Conservation (phyloP, 2,113 vertebrate species). For the Zapornia atra region DNA sequence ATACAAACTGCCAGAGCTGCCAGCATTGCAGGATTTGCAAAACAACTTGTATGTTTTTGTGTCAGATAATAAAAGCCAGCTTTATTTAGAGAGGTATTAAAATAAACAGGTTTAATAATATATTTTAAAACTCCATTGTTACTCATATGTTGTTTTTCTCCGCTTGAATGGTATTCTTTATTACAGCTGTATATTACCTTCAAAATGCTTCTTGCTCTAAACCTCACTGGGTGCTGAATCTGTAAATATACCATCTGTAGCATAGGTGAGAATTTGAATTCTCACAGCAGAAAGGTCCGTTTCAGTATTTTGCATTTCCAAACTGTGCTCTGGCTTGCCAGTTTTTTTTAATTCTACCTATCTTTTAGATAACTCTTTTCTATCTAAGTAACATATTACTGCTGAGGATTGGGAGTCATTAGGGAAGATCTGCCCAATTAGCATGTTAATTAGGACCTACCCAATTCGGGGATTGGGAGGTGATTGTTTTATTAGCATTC, state of each 20-base stretch:
- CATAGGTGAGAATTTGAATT: not conserved
- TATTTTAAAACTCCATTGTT: slow-evolving; percentile 9
- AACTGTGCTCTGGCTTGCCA: not conserved
- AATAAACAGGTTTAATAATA: slow-evolving; percentile 23
- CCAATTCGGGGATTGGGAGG: slow-evolving; percentile 25
- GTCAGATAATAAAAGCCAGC: slow-evolving; percentile 13
- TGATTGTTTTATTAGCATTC: slow-evolving; percentile 59
- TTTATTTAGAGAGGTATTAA: slow-evolving; percentile 36
- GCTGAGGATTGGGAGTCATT: slow-evolving; percentile 58
- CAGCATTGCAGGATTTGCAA: not conserved
- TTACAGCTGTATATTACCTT: not conserved
- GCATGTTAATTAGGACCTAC: slow-evolving; percentile 66
- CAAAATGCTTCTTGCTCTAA: not conserved
- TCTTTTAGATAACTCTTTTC: slow-evolving; percentile 53
- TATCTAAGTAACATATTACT: slow-evolving; percentile 60
- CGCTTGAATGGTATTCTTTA: not conserved
- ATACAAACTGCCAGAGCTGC: slow-evolving; percentile 41
- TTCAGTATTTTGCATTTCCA: not conserved
- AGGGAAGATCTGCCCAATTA: slow-evolving; percentile 66
- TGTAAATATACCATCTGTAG: not conserved
- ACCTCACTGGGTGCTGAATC: not conserved
- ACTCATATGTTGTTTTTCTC: not conserved
- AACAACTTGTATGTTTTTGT: not conserved
- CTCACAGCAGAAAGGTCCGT: not conserved
- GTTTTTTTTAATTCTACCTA: slow-evolving; percentile 32